Evolutionary conservation across 2,888 invertebrate genomes (phyloP).

Genomic region (Ommatoiulus sabulosus): DNA sequence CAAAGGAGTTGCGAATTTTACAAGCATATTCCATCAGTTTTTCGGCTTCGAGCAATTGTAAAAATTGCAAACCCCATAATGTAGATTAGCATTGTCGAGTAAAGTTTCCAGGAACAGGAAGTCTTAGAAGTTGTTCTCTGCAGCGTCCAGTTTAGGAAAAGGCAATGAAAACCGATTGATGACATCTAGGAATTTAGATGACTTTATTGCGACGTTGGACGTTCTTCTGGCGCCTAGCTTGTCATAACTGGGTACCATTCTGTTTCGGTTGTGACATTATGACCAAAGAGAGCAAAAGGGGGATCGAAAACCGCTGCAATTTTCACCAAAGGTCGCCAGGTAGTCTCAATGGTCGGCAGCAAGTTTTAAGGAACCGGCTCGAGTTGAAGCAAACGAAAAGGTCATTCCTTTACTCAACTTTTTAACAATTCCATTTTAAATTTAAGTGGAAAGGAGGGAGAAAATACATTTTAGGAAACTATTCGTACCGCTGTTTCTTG

Average conservation of each 20-base stretch:
- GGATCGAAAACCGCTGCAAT: background rate
- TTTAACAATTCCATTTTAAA: conserved; percentile 5
- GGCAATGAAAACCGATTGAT: background rate
- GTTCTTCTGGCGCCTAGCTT: conserved; percentile 22
- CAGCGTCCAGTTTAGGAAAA: background rate
- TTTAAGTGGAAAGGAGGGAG: background rate
- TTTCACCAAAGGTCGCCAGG: background rate
- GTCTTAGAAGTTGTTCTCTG: background rate
- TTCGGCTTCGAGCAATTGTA: no score
- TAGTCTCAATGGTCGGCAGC: background rate
- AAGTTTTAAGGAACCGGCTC: background rate
- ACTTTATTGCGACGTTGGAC: background rate
- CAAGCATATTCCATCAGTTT: no score
- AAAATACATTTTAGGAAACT: background rate
- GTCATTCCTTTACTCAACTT: background rate
- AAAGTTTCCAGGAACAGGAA: background rate
- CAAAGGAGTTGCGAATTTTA: no score
- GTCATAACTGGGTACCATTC: background rate
- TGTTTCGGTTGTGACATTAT: background rate
- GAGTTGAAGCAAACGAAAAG: background rate
- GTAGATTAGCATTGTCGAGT: background rate
- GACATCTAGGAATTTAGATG: conserved; percentile 29
- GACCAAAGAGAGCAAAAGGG: background rate
- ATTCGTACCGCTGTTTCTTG: background rate
- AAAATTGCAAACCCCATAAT: background rate